A percentile compares a stretch with the other conserved stretches of the same genome.
Evolutionary conservation across 2,888 invertebrate species (phyloP).

Genomic region (Ptilodon capucinus): DNA sequence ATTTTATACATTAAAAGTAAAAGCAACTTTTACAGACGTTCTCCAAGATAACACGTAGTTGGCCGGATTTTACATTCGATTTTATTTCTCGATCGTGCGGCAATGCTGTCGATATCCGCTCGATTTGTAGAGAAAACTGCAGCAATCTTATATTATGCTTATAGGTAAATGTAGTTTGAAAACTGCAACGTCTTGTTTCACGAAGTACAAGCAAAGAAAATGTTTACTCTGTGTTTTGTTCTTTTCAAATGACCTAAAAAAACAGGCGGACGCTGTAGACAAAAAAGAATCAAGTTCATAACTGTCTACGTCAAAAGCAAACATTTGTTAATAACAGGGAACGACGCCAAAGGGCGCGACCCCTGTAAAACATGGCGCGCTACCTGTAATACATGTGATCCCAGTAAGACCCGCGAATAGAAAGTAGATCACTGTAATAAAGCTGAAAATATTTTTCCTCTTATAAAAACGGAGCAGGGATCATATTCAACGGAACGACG

Average conservation of each 20-base stretch:
- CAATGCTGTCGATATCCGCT: neutral
- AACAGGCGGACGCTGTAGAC: neutral
- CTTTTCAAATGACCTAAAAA: neutral
- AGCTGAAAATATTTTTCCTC: no score
- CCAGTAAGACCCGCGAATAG: neutral
- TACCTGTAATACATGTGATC: neutral
- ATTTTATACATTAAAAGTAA: no score
- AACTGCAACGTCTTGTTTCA: no score
- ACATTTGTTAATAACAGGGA: neutral
- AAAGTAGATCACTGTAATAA: neutral
- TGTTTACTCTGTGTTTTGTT: neutral
- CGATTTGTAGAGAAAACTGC: neutral
- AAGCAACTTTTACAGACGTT: no score
- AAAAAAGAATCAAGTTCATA: neutral
- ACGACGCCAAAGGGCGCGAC: neutral
- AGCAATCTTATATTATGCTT: no score
- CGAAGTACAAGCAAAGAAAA: no score
- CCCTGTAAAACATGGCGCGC: neutral
- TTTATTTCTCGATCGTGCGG: conserved; percentile 11
- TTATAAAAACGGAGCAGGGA: no score
- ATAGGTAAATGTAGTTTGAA: neutral
- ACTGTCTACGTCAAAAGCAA: no score
- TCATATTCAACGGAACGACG: no score
- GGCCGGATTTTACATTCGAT: conserved; percentile 1
- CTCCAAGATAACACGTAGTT: conserved; percentile 12